Percentiles rank a stretch among this genome's conserved stretches.
phyloP scores from a whole-genome alignment of 2,888 invertebrate species.

The Diaphora mendica region DNA sequence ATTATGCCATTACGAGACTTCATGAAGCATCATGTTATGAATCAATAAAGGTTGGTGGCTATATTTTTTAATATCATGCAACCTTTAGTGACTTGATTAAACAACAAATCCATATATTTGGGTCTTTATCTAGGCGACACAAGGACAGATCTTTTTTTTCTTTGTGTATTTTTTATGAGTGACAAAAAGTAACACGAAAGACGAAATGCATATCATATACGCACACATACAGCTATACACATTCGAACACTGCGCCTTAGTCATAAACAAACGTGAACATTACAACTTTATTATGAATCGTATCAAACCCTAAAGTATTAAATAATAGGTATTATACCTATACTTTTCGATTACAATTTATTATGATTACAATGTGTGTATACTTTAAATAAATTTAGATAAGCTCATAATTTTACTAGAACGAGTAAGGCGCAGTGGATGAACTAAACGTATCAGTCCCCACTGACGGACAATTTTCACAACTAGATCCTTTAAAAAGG shows the following conservation, averaged over 20 bases:
- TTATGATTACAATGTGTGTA: conserved; percentile 49
- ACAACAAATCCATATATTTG: neutral
- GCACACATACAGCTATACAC: conserved; percentile 48
- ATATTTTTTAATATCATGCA: neutral
- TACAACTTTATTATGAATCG: conserved; percentile 41
- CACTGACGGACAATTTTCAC: conserved; percentile 55
- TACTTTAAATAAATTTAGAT: conserved; percentile 48
- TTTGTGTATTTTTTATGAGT: neutral
- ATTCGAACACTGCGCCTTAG: conserved; percentile 49
- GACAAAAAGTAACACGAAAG: conserved; percentile 11
- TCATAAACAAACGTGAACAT: conserved; percentile 42
- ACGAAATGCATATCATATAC: conserved; percentile 33
- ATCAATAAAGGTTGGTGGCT: neutral
- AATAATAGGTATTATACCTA: conserved; percentile 46
- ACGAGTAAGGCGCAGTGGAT: conserved; percentile 49
- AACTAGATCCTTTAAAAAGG: conserved; percentile 43
- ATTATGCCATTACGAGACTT: neutral
- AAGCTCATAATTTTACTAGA: conserved; percentile 50
- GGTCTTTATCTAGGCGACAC: neutral
- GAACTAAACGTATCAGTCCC: conserved; percentile 41
- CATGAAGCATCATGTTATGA: neutral
- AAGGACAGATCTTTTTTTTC: neutral
- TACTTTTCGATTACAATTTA: conserved; percentile 44
- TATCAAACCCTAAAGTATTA: conserved; percentile 52
- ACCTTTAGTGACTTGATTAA: neutral